Base-by-base conservation (phyloP, 2,888 invertebrate species). In the Myopa tessellatipennis region DNA sequence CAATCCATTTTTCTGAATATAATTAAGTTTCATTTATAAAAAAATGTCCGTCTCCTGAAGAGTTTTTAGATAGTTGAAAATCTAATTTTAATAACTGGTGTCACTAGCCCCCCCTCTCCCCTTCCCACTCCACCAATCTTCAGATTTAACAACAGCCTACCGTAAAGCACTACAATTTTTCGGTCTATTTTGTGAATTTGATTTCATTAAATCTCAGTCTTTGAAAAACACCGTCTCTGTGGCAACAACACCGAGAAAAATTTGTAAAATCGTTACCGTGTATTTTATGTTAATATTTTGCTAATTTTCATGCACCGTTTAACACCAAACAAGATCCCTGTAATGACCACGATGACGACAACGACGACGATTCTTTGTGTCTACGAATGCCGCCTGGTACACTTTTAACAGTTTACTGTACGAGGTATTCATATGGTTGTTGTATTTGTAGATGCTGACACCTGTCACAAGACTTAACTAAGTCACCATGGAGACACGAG, bases 231-330 rank as follows among this genome's bases (percentile, higher is more conserved):
- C 65, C 65, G 65, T 65, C 65, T 3, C 55, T 16, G 16, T 34
- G 2, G 7, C 50, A 14, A 18, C 50, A 52, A 52, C 14, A 50
- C 10, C 52, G 16, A 69, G 5, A 7, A 50, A 50, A 52, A 50
- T 52, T 34, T 52, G 69, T 34, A 52, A 69, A 14, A 68, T 26
- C 68, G 16, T 45, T 26, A 68, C n/a, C 68, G 45, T 38, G 45
- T 68, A 40, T 45, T 45, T 45, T 45, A 45, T 68, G 68, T 18
- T 16, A 68, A 68, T 68, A 68, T 16, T 68, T 68, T 16, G 68
- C 68, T 40, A 40, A 45, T 68, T 68, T 68, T 1, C 69, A 69
- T 50, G 34, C 34, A 18, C n/a, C 45, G 52, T 16, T 69, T 50
- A 45, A 50, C 50, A 5, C 34, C 6, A 26, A 36, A 65, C 65